Base-by-base conservation (phyloP, 1,140 invertebrate genomes). In the Zaprionus nigranus region DNA sequence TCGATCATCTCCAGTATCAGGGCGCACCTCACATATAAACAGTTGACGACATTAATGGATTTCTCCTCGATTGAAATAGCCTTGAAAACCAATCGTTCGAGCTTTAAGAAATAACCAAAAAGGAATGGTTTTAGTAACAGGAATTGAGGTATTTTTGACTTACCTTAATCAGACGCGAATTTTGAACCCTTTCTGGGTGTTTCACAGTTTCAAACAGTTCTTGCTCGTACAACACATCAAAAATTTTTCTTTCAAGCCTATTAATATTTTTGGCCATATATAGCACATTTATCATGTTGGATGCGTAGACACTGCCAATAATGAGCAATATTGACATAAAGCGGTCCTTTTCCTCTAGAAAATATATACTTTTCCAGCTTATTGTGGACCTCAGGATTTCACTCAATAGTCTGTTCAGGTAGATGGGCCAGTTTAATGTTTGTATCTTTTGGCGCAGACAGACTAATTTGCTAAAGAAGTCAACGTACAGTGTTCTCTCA, bases 1-100 rank as follows among this genome's bases (percentile, higher is more conserved):
- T 63, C 24, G 3, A 53, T 5, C 1, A 75, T 53, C 11, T 70
- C 46, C 17, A 75, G 36, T 5, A 36, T 9, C 2, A 75, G 17
- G 26, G 59, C 46, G 6, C 20, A 54, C 22, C 22, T 28, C 7
- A 26, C 0, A 28, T 64, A 75, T 2, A 69, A 34, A 9, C 40
- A 69, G 15, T 69, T 75, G 0, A 24, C 20, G 17, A 70, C 17
- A 20, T 24, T 53, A 1, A 54, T 1, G 2, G 54, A 15, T 6
- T 59, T 34, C n/a, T 69, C 65, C 20, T 28, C 36, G 12, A 13
- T 58, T 20, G 24, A 13, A 12, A 38, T 38, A 26, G 65, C 51
- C 1, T 51, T 36, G 6, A 62, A 34, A 1, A 58, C n/a, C 26
- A 68, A 15, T 12, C 49, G 1, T 9, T 64, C 60, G 22, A 75